A percentile compares a stretch with the other conserved stretches of the same genome.
Evolutionary conservation across 2,797 vertebrate genomes (phyloP).

Genomic region (Silurus lanzhouensis): DNA sequence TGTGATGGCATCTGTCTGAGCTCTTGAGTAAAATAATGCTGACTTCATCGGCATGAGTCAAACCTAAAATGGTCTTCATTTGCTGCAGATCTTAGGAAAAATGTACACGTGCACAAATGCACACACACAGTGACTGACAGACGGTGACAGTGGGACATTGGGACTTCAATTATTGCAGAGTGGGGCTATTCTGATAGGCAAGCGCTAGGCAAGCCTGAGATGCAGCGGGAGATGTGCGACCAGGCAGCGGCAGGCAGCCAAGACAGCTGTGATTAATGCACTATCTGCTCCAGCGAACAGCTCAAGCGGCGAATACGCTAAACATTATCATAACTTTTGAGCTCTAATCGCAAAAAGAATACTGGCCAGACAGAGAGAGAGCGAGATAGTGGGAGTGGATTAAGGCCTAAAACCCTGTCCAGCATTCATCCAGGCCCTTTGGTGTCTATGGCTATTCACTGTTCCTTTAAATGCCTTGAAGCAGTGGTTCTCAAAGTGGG

Average conservation of each 20-base stretch:
- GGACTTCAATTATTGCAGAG: slow-evolving; percentile 48
- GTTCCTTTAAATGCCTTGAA: not conserved
- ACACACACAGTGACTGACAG: not conserved
- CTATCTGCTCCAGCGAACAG: slow-evolving; percentile 73
- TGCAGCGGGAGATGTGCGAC: slow-evolving; percentile 22
- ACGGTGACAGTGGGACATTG: slow-evolving; percentile 43
- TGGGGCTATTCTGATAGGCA: slow-evolving; percentile 26
- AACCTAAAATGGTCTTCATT: not conserved
- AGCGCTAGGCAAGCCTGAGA: slow-evolving; percentile 23
- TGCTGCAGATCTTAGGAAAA: not conserved
- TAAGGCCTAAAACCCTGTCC: slow-evolving; percentile 63
- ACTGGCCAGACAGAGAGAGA: slow-evolving; percentile 43
- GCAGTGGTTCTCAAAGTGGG: not conserved
- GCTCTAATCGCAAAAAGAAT: slow-evolving; percentile 74
- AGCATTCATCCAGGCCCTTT: not conserved
- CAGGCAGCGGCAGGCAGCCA: slow-evolving; percentile 48
- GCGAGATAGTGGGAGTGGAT: slow-evolving; percentile 64
- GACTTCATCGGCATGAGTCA: slow-evolving; percentile 17
- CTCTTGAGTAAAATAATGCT: slow-evolving; percentile 29
- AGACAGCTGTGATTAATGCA: slow-evolving; percentile 88
- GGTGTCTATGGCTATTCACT: not conserved
- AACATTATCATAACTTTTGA: slow-evolving; percentile 84
- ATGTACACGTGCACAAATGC: slow-evolving; percentile 9
- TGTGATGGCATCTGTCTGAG: slow-evolving; percentile 31
- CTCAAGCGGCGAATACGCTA: slow-evolving; percentile 72